Evolutionary conservation across 1,140 invertebrate species (phyloP), one percentile per base, ranked within the genome.

Genomic region (Muscidifurax raptorellus): DNA sequence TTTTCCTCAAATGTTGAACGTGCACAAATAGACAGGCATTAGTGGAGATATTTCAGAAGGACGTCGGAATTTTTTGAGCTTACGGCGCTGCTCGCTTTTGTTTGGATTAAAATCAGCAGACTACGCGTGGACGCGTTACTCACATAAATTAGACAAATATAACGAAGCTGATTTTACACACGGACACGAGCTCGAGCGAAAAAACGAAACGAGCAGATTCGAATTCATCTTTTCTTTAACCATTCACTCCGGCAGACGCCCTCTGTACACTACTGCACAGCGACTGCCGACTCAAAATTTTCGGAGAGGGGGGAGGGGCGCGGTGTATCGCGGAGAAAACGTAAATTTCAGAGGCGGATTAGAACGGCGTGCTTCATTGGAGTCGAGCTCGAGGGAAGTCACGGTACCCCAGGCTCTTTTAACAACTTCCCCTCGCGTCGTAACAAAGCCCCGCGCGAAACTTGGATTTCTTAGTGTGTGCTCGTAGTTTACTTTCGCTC

Each of bases 281-380:
- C 52, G 36, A 59, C 52, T 59, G 0, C n/a, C 52, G 52, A 59
- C 52, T 59, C 0, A 3, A 13, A 69, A 69, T 27, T 69, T 69
- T 69, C 66, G 1, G 64, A 25, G 59, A n/a, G n/a, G n/a, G 40
- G n/a, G 59, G 15, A 59, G 75, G 28, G 52, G 22, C 15, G 66
- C n/a, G 22, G 59, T 18, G 59, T n/a, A 32, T 30, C 25, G 52
- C 12, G 32, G 66, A 69, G 66, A 25, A 44, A 47, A 25, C 30
- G 25, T 64, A 47, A 69, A 40, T 80, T 80, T 47, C 25, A 32
- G 52, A 74, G 30, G 71, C 71, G 71, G 32, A 30, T 74, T 74
- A 74, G 71, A 74, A 40, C 25, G 9, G 66, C 66, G 28, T 59
- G 52, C 52, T 59, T 59, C 52, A 59, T 59, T 59, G 32, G 71